Conservation (phyloP, 2,888 invertebrate genomes). For the Habroteleia sp. region DNA sequence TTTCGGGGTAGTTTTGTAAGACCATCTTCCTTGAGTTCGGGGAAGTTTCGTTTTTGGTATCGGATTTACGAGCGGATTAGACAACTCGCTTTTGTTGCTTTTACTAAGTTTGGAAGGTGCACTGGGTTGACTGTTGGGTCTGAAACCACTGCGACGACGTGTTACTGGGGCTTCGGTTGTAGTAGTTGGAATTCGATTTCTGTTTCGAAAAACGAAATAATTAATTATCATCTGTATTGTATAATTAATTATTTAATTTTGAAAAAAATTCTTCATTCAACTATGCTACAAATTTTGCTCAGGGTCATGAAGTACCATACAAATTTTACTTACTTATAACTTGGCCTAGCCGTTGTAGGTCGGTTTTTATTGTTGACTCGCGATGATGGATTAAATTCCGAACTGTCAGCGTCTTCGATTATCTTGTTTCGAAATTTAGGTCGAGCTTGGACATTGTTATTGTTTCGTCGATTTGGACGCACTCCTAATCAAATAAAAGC, state of each 20-base stretch:
- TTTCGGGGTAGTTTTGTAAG: slow-evolving; percentile 94
- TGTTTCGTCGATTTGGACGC: slow-evolving; percentile 73
- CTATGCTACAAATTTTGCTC: too few species aligned
- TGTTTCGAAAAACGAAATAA: slow-evolving; percentile 37
- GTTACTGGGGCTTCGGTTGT: slow-evolving; percentile 73
- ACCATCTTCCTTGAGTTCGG: slow-evolving; percentile 92
- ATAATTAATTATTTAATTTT: slow-evolving; percentile 26
- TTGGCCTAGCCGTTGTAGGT: slow-evolving; percentile 77
- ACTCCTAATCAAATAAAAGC: too few species aligned
- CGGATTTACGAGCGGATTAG: slow-evolving; percentile 78
- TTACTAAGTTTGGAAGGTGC: slow-evolving; percentile 79
- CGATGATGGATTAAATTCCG: slow-evolving; percentile 66
- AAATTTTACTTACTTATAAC: slow-evolving; percentile 82
- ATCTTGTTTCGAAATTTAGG: slow-evolving; percentile 78
- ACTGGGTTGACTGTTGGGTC: slow-evolving; percentile 84
- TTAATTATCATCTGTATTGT: slow-evolving; percentile 21
- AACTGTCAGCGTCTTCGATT: slow-evolving; percentile 73
- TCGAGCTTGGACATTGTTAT: slow-evolving; percentile 66
- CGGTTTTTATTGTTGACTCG: slow-evolving; percentile 72
- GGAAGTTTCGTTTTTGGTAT: slow-evolving; percentile 91
- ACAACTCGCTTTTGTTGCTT: slow-evolving; percentile 61
- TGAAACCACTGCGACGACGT: slow-evolving; percentile 84
- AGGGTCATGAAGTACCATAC: too few species aligned
- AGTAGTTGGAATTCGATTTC: slow-evolving; percentile 71
- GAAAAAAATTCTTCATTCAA: slow-evolving; percentile 17